These are phyloP conservation scores for Crenuchus spilurus DNA, from an alignment of 2,797 vertebrate species.

Conservation along the genomic window DNA sequence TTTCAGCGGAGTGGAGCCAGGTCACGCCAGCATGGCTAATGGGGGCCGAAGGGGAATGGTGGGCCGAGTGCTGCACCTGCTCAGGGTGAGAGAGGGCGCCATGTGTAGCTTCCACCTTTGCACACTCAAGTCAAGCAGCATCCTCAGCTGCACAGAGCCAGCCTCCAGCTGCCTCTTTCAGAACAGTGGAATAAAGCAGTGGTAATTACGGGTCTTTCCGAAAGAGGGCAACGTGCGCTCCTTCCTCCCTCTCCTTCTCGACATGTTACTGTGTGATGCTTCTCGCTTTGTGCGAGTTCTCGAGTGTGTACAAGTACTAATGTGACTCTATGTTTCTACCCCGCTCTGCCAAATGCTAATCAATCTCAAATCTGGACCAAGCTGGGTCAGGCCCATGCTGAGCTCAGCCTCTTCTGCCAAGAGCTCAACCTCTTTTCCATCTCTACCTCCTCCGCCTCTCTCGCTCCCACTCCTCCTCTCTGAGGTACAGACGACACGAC, in stretches of 20 bases:
- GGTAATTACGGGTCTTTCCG: not conserved
- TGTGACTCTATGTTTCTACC: not conserved
- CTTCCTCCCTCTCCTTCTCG: not conserved
- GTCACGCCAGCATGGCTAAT: not conserved
- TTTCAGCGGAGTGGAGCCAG: not conserved
- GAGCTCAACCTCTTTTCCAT: conserved; percentile 50
- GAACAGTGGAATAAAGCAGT: conserved; percentile 10
- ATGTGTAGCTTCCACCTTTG: not conserved
- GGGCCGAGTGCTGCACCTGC: not conserved
- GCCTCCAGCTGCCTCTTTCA: conserved; percentile 20
- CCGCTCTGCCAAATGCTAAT: conserved; percentile 14
- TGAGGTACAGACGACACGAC: conserved; percentile 50
- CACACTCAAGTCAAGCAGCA: conserved; percentile 4
- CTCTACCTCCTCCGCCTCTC: not conserved
- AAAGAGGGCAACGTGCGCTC: conserved; percentile 1
- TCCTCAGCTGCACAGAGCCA: conserved; percentile 11
- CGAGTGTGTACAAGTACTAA: not conserved
- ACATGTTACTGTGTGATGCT: not conserved
- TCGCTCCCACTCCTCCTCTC: conserved; percentile 29
- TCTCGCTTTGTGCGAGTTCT: not conserved
- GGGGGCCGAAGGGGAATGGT: not conserved
- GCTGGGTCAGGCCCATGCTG: not conserved
- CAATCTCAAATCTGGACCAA: conserved; percentile 12
- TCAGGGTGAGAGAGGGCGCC: not conserved
- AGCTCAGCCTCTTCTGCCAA: conserved; percentile 54